Conservation (phyloP, 2,113 vertebrate species). For the Mellivora capensis region DNA sequence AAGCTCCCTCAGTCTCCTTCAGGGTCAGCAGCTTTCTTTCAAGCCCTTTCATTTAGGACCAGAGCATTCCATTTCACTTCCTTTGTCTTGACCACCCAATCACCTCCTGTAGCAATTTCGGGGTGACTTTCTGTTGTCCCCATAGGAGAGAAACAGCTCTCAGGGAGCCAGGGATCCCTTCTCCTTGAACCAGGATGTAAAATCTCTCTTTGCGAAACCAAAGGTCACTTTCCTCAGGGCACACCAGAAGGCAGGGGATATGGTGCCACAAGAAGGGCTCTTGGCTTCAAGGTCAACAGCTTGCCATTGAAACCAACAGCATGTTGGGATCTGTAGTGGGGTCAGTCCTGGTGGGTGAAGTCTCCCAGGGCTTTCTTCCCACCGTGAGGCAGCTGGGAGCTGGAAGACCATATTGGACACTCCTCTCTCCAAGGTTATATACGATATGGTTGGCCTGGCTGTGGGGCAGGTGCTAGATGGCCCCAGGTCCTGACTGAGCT, state of each 20-base stretch:
- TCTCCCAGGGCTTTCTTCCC: neutral
- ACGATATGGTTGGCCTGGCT: no score
- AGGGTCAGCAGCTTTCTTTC: neutral
- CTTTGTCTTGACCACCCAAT: neutral
- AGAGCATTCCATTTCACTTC: neutral
- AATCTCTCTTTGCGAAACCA: neutral
- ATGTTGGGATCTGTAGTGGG: neutral
- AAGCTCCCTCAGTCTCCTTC: neutral
- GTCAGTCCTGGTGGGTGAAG: neutral
- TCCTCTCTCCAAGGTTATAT: neutral
- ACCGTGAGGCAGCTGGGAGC: neutral
- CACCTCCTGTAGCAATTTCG: neutral
- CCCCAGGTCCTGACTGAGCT: neutral
- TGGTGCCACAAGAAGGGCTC: neutral
- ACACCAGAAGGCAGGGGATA: neutral
- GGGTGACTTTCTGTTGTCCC: neutral
- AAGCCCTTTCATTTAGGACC: neutral
- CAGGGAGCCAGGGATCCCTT: neutral
- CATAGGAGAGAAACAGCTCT: neutral
- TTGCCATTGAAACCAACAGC: neutral
- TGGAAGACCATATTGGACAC: neutral
- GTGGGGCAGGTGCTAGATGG: no score
- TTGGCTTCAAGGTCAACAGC: neutral
- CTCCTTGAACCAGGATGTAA: neutral
- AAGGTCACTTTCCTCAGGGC: neutral